Evolutionary conservation across 23 tunicate genomes (phyloP).

Genomic region (Trididemnum miniatum): DNA sequence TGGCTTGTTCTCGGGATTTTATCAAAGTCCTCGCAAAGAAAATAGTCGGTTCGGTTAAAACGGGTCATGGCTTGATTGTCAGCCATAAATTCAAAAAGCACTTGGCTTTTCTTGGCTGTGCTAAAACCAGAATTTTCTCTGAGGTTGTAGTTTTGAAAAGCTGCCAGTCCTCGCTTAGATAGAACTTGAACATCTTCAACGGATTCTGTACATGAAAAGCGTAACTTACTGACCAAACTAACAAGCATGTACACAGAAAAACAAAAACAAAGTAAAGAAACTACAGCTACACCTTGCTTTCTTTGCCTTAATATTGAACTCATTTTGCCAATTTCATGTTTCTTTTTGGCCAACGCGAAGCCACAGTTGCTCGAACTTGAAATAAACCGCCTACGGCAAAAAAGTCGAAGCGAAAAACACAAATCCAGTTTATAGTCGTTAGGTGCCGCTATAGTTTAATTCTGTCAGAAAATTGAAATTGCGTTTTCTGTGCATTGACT

Average conservation of each 20-base stretch:
- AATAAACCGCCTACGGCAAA: too few species aligned
- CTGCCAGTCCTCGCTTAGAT: background rate
- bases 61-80: too few species aligned
- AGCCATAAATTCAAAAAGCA: background rate
- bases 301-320: background rate
- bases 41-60: slow-evolving; percentile 43
- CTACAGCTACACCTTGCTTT: background rate
- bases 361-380: too few species aligned
- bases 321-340: too few species aligned
- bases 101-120: background rate
- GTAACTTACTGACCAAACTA: background rate
- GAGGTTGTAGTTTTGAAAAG: slow-evolving; percentile 1
- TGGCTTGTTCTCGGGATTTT: slow-evolving; percentile 42
- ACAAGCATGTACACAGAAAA: background rate
- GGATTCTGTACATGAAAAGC: background rate
- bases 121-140: background rate
- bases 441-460: too few species aligned
- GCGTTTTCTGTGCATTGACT: too few species aligned
- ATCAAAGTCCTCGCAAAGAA: slow-evolving; percentile 42
- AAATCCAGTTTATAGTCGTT: too few species aligned
- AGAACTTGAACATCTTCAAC: background rate
- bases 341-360: too few species aligned
- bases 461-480: too few species aligned
- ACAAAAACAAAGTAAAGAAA: background rate
- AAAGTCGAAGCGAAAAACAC: too few species aligned